Base-by-base conservation (phyloP, 1,140 invertebrate genomes). In the Achroia grisella region DNA sequence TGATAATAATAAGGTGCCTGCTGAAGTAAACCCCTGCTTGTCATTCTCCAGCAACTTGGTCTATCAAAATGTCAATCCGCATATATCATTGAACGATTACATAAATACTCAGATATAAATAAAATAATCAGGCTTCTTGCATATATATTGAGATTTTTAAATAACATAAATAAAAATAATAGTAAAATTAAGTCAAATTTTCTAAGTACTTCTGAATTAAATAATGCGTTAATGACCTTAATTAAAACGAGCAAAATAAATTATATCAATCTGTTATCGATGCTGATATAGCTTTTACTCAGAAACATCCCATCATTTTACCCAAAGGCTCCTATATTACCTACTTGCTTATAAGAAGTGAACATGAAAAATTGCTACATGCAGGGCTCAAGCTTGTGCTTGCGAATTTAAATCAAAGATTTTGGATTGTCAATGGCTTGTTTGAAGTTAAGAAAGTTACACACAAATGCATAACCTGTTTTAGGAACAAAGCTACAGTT, bases 221-320 rank as follows among this genome's bases (percentile, higher is more conserved):
- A n/a, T n/a, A n/a, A n/a, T n/a, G n/a, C n/a, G n/a, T n/a, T n/a
- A n/a, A n/a, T n/a, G 10, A 33, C 34, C 17, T 39, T 15, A 15
- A 27, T 10, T 15, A 9, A 4, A 10, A 32, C 10, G 13, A 37
- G 11, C 8, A n/a, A 39, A 12, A 10, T 23, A 23, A 39, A 23
- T 10, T 15, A 9, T 28, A 39, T n/a, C n/a, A n/a, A n/a, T n/a
- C n/a, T n/a, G n/a, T n/a, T n/a, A n/a, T n/a, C n/a, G n/a, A 62
- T 39, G 45, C 56, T 8, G 31, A 28, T 6, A 23, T 69, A 6
- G 10, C 56, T 0, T 58, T 61, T 40, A 31, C 44, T 11, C 56
- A 70, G n/a, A 71, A 62, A 33, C 58, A 71, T 50, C 64, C 55
- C 8, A 60, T 64, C 1, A 39, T 71, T 0, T 47, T 73, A 29